Evolutionary conservation across 92 coral and sea anemone genomes (phyloP).

Genomic region (Ricordea florida): DNA sequence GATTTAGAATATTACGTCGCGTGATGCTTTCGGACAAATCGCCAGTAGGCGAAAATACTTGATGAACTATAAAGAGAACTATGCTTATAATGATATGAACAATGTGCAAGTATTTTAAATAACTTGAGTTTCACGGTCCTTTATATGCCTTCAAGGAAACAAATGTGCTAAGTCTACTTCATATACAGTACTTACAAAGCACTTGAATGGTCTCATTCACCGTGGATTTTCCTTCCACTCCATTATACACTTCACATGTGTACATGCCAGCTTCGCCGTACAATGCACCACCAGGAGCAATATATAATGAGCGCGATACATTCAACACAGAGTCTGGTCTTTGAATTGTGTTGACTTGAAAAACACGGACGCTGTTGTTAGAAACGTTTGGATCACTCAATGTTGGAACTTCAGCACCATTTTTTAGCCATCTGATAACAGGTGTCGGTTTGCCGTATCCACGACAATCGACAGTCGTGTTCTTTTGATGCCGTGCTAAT

Average conservation of each 20-base stretch:
- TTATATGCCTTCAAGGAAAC: too few relatives aligned
- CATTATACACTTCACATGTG: conserved; percentile 50
- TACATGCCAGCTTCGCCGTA: conserved; percentile 58
- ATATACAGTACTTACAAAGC: not conserved
- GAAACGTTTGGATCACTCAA: not conserved
- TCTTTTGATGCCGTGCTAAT: not conserved
- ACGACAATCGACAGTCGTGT: conserved; percentile 26
- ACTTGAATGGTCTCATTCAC: not conserved
- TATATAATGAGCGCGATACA: conserved; percentile 18
- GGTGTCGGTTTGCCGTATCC: conserved; percentile 65
- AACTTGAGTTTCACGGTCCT: too few relatives aligned
- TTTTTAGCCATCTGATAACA: conserved; percentile 42
- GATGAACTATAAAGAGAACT: not conserved
- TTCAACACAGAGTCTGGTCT: conserved; percentile 12
- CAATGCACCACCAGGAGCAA: conserved; percentile 33
- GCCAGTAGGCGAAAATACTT: not conserved
- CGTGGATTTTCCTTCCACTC: not conserved
- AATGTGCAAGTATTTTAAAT: too few relatives aligned
- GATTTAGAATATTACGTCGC: too few relatives aligned
- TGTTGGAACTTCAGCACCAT: not conserved
- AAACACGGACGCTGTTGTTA: conserved; percentile 16
- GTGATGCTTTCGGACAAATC: too few relatives aligned
- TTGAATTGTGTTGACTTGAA: conserved; percentile 29
- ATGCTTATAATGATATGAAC: too few relatives aligned
- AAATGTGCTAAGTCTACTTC: not conserved